phyloP scores from a whole-genome alignment of 2,888 invertebrate genomes.

The Lithophane ornitopus region DNA sequence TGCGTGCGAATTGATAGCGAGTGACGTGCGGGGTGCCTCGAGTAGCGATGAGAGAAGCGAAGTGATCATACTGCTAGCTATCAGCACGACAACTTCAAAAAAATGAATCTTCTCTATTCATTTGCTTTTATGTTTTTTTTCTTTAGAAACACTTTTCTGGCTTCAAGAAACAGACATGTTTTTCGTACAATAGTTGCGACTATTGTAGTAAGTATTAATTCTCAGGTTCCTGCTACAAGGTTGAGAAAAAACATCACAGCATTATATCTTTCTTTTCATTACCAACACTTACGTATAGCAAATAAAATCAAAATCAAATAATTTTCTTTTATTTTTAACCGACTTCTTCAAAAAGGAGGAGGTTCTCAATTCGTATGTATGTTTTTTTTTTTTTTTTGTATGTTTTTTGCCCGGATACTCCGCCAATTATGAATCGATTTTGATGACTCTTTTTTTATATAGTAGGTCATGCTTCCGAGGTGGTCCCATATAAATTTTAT shows the following conservation, averaged over 20 bases:
- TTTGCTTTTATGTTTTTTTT: neutral
- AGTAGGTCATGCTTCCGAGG: no score
- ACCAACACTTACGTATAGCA: neutral
- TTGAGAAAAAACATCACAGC: neutral
- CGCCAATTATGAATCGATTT: no score
- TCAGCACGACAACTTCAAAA: neutral
- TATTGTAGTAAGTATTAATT: neutral
- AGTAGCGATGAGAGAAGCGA: neutral
- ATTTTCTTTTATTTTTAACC: neutral
- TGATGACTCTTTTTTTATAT: no score
- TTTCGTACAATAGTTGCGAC: neutral
- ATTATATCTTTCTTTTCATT: neutral
- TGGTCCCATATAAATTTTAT: no score
- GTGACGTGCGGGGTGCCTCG: constrained; percentile 21
- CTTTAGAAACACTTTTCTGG: neutral
- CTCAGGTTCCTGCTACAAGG: neutral
- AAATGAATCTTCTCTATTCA: neutral
- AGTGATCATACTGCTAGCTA: neutral
- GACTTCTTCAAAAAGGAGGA: no score
- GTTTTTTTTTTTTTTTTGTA: no score
- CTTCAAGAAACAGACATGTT: neutral
- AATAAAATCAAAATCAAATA: neutral
- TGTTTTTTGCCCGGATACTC: no score
- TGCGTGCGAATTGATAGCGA: constrained; percentile 74
- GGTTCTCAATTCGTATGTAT: no score